phyloP scores from a whole-genome alignment of 30 jellyfish, hydroid and myxozoan genomes.

The Turritopsis rubra region DNA sequence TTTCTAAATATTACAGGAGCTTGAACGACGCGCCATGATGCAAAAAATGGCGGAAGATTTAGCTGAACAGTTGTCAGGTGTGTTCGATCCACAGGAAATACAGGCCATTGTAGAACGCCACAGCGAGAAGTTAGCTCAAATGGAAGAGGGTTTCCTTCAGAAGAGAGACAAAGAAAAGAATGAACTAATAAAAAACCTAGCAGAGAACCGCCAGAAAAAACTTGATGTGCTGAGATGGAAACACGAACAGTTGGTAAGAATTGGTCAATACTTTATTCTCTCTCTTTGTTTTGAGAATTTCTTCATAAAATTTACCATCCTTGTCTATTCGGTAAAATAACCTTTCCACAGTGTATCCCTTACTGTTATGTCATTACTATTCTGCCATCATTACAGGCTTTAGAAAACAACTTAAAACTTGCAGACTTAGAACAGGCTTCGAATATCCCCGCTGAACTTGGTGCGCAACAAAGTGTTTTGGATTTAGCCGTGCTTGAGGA shows the following conservation, averaged over 20 bases:
- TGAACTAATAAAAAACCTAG: slow-evolving; percentile 55
- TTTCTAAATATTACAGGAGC: slow-evolving; percentile 40
- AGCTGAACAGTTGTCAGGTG: slow-evolving; percentile 72
- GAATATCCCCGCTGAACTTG: slow-evolving; percentile 44
- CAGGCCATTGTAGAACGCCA: slow-evolving; percentile 52
- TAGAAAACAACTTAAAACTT: slow-evolving; percentile 61
- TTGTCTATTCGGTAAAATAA: too few species aligned
- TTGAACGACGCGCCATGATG: slow-evolving; percentile 54
- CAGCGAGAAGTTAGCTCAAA: slow-evolving; percentile 38
- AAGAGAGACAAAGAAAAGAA: slow-evolving; percentile 53
- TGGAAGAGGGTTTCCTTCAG: slow-evolving; percentile 36
- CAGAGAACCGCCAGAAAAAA: slow-evolving; percentile 50
- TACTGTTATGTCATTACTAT: background rate
- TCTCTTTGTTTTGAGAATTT: background rate
- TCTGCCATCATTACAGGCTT: slow-evolving; percentile 40
- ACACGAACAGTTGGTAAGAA: slow-evolving; percentile 64
- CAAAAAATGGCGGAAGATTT: slow-evolving; percentile 49
- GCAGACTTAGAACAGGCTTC: slow-evolving; percentile 46
- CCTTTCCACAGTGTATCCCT: too few species aligned
- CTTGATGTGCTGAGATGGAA: slow-evolving; percentile 53
- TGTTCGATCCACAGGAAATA: slow-evolving; percentile 51
- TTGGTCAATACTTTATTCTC: background rate
- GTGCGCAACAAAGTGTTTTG: slow-evolving; percentile 39
- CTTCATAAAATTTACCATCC: too few species aligned
- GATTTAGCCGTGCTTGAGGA: slow-evolving; percentile 63